Base-by-base conservation (phyloP, 53 echinoderm and acorn worm genomes). In the Luidia sarsii region DNA sequence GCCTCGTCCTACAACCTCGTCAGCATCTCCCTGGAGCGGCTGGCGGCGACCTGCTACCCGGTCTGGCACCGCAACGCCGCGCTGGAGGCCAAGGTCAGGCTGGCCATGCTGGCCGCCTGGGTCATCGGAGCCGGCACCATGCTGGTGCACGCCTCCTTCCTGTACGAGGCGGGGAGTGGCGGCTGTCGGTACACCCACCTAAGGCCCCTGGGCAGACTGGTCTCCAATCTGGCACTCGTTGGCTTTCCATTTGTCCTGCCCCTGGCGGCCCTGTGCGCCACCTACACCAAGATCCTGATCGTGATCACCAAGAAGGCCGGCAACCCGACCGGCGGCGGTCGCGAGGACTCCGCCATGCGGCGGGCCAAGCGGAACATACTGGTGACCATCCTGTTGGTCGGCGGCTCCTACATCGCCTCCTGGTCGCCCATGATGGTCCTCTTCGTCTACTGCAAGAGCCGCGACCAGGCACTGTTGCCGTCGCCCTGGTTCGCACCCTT, bases 261-360 rank as follows among this genome's bases (percentile, higher is more conserved):
- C 4, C 65, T 89, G 9, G 7, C 45, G 45, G 86, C 86, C 66
- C 63, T 89, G 77, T 77, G 73, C 25, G 34, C 64, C 48, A 75
- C 92, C 18, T 92, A 92, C 71, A 57, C 64, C 18, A 79, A 82
- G 62, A 92, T 92, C 28, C 80, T 92, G 34, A 51, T 82, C 24
- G 86, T 77, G 69, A 86, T 92, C 2, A 74, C 79, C 33, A 79
- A 60, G 33, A 87, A 91, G 61, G 16, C 28, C 27, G 69, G 57
- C 28, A 57, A 23, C 22, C 57, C 57, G 3, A 21, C 57, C 13
- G 27, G 24, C 6, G 50, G 6, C 70, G n/a, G n/a, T n/a, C n/a
- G n/a, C n/a, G 19, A 49, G 7, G 49, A 48, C n/a, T n/a, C n/a
- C n/a, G n/a, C n/a, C n/a, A n/a, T n/a, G n/a, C n/a, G n/a, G n/a